Evolutionary conservation across 2,797 vertebrate species (phyloP), one percentile per base, ranked within the genome.

Genomic region (Chaetodon trifasciatus): DNA sequence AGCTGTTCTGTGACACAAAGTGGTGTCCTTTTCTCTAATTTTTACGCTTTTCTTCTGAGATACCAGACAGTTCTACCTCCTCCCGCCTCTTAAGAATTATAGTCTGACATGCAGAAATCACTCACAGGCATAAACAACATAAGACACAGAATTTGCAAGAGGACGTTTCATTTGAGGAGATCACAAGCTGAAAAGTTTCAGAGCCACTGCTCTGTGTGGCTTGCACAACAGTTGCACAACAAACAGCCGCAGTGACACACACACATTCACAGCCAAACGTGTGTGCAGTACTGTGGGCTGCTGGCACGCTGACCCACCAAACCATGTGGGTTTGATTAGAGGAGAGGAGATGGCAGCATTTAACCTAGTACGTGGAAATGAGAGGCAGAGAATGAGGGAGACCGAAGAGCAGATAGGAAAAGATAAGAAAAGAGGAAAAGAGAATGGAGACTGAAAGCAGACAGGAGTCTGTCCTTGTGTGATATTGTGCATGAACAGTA

Each of bases 241-340:
- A 76, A 74, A 63, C 24, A 65, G 46, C 39, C 57, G 10, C 24
- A 12, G 50, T 50, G 67, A 39, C 24, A 28, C 60, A 56, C 60
- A 24, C 32, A 37, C n/a, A 23, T 53, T 80, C 39, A n/a, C 71
- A 49, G 74, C 57, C 55, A 67, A 79, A 78, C 52, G 69, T 79
- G 35, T 80, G 73, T 62, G 58, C 55, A 69, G 75, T 62, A 13
- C 62, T 39, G 57, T 9, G 71, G 57, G 75, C 80, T 81, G 47
- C 70, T 88, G 89, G 82, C 88, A 77, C n/a, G 65, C 74, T 65
- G 66, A 82, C 78, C 79, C 44, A 60, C 70, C 52, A 53, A 68
- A 77, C 76, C 93, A 92, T 87, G 83, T 92, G 93, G 84, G 82
- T 84, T 86, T 89, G 80, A 91, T 94, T 93, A 94, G 74, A 65